A percentile compares a stretch with the other conserved stretches of the same genome.
Evolutionary conservation across 1,140 invertebrate genomes (phyloP).

Genomic region (Phortica variegata): DNA sequence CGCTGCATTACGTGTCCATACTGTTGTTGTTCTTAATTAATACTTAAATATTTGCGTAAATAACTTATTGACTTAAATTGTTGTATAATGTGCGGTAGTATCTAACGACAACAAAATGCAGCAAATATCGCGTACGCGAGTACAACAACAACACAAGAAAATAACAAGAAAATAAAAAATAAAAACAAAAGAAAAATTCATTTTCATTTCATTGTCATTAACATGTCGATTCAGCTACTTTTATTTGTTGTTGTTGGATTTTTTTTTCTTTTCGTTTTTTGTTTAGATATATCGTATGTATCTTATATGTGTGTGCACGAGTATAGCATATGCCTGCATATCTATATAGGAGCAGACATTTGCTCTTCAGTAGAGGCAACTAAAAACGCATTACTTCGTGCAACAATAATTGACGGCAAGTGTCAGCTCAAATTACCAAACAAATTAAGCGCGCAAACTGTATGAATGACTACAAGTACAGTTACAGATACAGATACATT

Average conservation of each 20-base stretch:
- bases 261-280: slow-evolving; percentile 14
- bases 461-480: slow-evolving; percentile 43
- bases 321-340: slow-evolving; percentile 34
- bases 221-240: slow-evolving; percentile 36
- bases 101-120: background rate
- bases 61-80: background rate
- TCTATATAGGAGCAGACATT: slow-evolving; percentile 29
- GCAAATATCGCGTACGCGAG: background rate
- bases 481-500: slow-evolving; percentile 2
- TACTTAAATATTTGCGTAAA: background rate
- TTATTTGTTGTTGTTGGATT: slow-evolving; percentile 16
- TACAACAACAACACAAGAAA: background rate
- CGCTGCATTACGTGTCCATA: background rate
- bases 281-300: background rate
- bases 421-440: slow-evolving; percentile 29
- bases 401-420: slow-evolving; percentile 1
- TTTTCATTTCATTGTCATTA: slow-evolving; percentile 44
- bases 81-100: background rate
- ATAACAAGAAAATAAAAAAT: background rate
- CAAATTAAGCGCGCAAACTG: slow-evolving; percentile 49
- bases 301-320: slow-evolving; percentile 4
- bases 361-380: slow-evolving; percentile 4
- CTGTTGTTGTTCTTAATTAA: background rate
- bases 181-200: slow-evolving; percentile 2
- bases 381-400: slow-evolving; percentile 28